Conservation (phyloP, 2,888 invertebrate genomes). For the Drosophila anomelani region DNA sequence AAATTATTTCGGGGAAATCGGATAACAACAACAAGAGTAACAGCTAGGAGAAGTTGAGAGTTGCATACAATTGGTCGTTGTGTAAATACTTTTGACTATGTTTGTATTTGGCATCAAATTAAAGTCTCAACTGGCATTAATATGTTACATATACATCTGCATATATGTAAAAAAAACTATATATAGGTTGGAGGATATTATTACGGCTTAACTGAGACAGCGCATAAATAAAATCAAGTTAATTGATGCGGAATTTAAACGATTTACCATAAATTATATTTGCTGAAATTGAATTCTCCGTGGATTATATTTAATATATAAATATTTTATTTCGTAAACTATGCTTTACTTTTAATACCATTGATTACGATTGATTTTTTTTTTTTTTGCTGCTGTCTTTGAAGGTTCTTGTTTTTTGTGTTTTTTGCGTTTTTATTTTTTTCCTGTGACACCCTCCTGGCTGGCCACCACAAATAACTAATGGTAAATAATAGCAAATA, state of each 20-base stretch:
- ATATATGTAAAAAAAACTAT: not conserved
- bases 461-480: constrained; percentile 14
- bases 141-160: too few species aligned
- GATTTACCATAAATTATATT: constrained; percentile 19
- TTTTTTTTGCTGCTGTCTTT: not conserved
- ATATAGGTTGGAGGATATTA: not conserved
- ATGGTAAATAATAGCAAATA: constrained; percentile 25
- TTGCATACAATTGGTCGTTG: too few species aligned
- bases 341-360: not conserved
- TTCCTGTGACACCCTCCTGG: not conserved
- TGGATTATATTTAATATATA: constrained; percentile 11
- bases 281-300: constrained; percentile 7
- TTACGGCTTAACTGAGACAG: constrained; percentile 1
- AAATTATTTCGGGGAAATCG: too few species aligned
- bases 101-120: not conserved
- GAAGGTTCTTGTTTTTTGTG: not conserved
- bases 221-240: constrained; percentile 14
- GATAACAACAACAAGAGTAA: too few species aligned
- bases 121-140: not conserved
- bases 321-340: not conserved
- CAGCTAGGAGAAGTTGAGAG: too few species aligned
- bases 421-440: not conserved
- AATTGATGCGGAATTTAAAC: constrained; percentile 7
- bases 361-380: constrained; percentile 3
- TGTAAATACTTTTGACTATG: too few species aligned